Base-by-base conservation (phyloP, 2,113 vertebrate genomes). In the Vidua chalybeata region DNA sequence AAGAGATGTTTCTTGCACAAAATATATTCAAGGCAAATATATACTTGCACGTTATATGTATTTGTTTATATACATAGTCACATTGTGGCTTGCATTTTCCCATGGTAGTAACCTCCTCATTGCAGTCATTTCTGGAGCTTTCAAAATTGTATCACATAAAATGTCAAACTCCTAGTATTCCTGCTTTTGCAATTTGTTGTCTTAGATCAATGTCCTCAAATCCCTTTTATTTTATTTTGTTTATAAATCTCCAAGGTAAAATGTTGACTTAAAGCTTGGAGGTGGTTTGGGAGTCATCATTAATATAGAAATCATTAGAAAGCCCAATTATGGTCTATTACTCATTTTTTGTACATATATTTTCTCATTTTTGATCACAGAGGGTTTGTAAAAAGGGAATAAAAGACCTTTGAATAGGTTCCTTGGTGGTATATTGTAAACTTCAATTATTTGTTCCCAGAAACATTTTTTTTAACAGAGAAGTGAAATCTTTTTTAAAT, bases 371-470 rank as follows among this genome's bases (percentile, higher is more conserved):
- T 87, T 93, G 19, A 90, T 71, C 68, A 55, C 56, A 84, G 93
- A 97, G 63, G 28, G 84, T 95, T 97, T 94, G 87, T 94, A 96
- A 97, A 97, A 95, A 66, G 62, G 86, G 63, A 96, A 94, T 88
- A 91, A 97, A 97, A 88, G 55, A 26, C 18, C 59, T 95, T 72
- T 87, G 35, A 95, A 93, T 75, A 89, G 33, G 35, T 84, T 96
- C 41, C 43, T 93, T 74, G 81, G 83, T 94, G 93, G 59, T 90
- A 85, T 54, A 96, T 95, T 95, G 35, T 89, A 96, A 97, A 95
- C 77, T 93, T 97, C 84, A 96, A 96, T 97, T 96, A 96, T 93
- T 96, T 87, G 91, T 97, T 95, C 89, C 84, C 75, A 89, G 94
- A 97, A 96, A 94, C 37, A 74, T 80, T 88, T 94, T 92, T 46